Percentiles rank a stretch among this genome's conserved stretches.
Evolutionary conservation across 1,140 invertebrate genomes (phyloP).

Genomic region (Tetramorium alpestre): DNA sequence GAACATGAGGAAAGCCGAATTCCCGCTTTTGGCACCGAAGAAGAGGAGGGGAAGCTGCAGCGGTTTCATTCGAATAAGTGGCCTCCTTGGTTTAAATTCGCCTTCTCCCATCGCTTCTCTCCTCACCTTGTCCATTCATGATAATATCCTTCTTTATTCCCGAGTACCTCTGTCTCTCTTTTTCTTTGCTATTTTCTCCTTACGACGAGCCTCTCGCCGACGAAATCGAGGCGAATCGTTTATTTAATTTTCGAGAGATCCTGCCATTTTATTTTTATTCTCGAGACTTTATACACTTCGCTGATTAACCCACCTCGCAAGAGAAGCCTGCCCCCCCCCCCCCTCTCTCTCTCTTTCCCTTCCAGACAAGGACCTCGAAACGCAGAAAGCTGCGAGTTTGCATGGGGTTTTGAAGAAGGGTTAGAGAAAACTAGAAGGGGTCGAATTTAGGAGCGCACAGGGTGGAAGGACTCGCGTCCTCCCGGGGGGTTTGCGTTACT

Average conservation of each 20-base stretch:
- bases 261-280: constrained; percentile 78
- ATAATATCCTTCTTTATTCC: constrained; percentile 11
- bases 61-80: constrained; percentile 80
- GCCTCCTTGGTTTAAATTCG: constrained; percentile 58
- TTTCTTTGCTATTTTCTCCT: constrained; percentile 50
- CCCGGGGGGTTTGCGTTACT: constrained; percentile 77
- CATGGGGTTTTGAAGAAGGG: constrained; percentile 57
- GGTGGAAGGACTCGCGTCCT: constrained; percentile 73
- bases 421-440: constrained; percentile 36
- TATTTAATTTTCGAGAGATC: constrained; percentile 78
- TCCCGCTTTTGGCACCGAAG: constrained; percentile 63
- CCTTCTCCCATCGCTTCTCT: constrained; percentile 50
- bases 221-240: constrained; percentile 74
- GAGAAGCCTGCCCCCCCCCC: constrained; percentile 8
- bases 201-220: constrained; percentile 58
- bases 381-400: constrained; percentile 48
- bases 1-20: constrained; percentile 72
- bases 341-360: constrained; percentile 22
- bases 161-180: not conserved
- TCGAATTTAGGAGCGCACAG: constrained; percentile 69
- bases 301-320: constrained; percentile 79
- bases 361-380: constrained; percentile 46
- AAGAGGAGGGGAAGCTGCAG: constrained; percentile 6
- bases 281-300: constrained; percentile 78
- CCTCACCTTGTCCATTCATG: constrained; percentile 52